Base-by-base conservation (phyloP, 1,140 invertebrate species). In the Macrobrachium rosenbergii region DNA sequence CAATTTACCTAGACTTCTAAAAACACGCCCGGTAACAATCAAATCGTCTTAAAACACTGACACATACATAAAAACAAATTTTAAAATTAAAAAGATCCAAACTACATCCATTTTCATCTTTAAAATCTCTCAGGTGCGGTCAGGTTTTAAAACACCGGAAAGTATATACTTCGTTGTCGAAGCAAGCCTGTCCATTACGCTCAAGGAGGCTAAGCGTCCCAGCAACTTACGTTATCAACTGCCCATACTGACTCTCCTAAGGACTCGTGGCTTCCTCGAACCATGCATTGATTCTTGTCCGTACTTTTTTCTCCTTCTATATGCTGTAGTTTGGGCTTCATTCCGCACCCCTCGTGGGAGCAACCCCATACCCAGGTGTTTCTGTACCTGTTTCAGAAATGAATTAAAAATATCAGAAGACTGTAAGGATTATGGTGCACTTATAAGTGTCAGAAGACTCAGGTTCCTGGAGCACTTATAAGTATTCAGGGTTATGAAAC, bases 301-400 rank as follows among this genome's bases (percentile, higher is more conserved):
- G 43, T 19, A 23, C 52, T 21, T 58, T n/a, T 14, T 23, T 59
- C 60, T 5, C 16, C 2, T 7, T 59, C 17, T 0, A 80, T 77
- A 21, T 21, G 52, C 6, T 77, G 72, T 52, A 91, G 37, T 17
- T 85, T 84, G 58, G 91, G 91, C 64, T 90, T 91, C 28, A 88
- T 83, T 19, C 90, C 88, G 83, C 89, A 90, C 63, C 91, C 90
- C 78, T 90, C 90, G 80, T 90, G 90, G 5, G 73, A 86, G 28
- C 90, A 91, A 7, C 91, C 92, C 92, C 92, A 92, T 8, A 91
- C 90, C 92, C 92, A 92, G 14, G 91, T 90, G 88, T 92, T 92
- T 73, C 92, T 87, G 87, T 91, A 92, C 92, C 92, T 92, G 7
- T 0, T 8, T 19, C 10, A 75, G 28, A 69, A 69, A 10, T 69